Conservation (phyloP, 2,113 vertebrate species). For the Catharus minimus region DNA sequence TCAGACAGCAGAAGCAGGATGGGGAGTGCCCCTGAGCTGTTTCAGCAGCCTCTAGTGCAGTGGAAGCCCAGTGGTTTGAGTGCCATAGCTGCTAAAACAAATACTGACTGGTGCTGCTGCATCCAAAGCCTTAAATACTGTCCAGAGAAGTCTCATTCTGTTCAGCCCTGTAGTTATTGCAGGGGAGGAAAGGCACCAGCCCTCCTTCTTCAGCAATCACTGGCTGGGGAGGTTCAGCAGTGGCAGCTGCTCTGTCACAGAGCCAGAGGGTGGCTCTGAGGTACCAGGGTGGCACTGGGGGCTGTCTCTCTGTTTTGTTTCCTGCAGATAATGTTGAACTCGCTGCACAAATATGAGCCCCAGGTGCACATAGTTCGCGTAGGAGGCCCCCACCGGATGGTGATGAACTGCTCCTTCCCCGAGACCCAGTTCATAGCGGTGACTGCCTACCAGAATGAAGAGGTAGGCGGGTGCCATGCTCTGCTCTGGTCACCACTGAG, state of each 20-base stretch:
- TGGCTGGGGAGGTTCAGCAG: neutral
- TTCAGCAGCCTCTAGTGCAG: neutral
- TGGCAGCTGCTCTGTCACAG: neutral
- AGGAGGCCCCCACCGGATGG: constrained; percentile 88
- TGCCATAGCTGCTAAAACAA: neutral
- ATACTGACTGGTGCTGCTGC: neutral
- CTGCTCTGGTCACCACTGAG: neutral
- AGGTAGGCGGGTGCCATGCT: constrained; percentile 61
- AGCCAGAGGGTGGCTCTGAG: neutral
- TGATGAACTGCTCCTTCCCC: constrained; percentile 92
- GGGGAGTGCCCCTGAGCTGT: neutral
- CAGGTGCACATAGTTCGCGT: constrained; percentile 95
- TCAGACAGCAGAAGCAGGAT: neutral
- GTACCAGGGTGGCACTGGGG: neutral
- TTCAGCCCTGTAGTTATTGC: neutral
- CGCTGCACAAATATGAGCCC: constrained; percentile 94
- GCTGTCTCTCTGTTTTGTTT: constrained; percentile 19
- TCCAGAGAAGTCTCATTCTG: neutral
- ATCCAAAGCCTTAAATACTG: neutral
- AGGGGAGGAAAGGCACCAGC: neutral
- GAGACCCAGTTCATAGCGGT: constrained; percentile 98
- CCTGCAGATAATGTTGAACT: constrained; percentile 92
- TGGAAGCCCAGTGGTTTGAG: neutral
- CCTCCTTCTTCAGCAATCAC: neutral
- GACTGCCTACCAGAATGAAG: constrained; percentile 97